These are phyloP conservation scores for Portunus trituberculatus DNA, from an alignment of 1,140 invertebrate genomes.

Conservation along the genomic window DNA sequence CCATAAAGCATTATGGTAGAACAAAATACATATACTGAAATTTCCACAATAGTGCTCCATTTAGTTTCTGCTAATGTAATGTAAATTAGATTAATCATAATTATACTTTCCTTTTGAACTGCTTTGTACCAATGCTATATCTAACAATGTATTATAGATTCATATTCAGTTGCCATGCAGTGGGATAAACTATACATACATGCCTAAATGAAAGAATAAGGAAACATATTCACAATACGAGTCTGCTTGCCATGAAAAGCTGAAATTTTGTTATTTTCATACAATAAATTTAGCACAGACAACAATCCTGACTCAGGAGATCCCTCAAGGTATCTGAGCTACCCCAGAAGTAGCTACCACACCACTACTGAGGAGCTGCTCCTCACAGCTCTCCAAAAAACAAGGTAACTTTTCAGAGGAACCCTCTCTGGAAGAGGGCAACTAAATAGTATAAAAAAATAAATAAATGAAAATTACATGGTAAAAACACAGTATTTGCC, in stretches of 20 bases:
- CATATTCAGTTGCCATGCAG: slow-evolving; percentile 10
- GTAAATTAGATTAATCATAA: background rate
- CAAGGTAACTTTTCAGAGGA: background rate
- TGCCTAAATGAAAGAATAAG: background rate
- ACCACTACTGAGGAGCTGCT: background rate
- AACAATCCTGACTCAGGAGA: background rate
- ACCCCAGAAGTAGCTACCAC: background rate
- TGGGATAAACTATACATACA: background rate
- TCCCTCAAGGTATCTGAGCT: background rate
- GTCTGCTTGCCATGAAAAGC: background rate
- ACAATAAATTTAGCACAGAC: background rate
- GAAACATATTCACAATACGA: background rate
- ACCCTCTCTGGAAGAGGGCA: background rate
- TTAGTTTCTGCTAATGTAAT: background rate
- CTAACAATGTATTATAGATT: background rate
- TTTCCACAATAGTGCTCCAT: background rate
- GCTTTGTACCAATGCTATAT: background rate
- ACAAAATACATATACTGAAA: background rate
- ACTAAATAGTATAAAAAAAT: no score
- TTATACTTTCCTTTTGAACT: background rate
- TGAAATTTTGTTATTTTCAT: background rate
- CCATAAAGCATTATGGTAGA: background rate
- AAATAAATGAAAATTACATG: background rate
- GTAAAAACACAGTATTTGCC: background rate
- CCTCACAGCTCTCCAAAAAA: background rate